Percentiles rank a stretch among this genome's conserved stretches.
phyloP scores from a whole-genome alignment of 2,797 vertebrate species.

The Pipistrellus nathusii region DNA sequence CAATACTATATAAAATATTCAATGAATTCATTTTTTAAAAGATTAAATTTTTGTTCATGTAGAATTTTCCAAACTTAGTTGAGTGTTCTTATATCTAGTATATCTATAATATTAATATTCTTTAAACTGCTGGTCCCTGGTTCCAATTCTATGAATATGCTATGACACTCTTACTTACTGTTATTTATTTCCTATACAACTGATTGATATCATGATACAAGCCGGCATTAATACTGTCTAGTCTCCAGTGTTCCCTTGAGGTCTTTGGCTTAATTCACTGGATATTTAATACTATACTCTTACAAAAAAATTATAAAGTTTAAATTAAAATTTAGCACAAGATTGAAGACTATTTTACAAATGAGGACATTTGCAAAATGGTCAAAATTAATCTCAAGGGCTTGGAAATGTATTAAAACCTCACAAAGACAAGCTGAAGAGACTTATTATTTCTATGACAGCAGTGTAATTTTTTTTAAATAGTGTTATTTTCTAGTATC shows the following conservation, averaged over 20 bases:
- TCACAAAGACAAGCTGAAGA: constrained; percentile 18
- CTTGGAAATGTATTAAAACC: constrained; percentile 36
- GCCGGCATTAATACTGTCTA: neutral
- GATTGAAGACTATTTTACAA: neutral
- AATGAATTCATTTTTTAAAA: neutral
- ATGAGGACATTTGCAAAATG: constrained; percentile 29
- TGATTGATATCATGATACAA: neutral
- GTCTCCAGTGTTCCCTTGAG: neutral
- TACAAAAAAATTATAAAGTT: neutral
- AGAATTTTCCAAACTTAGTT: neutral
- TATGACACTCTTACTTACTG: neutral
- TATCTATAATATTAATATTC: neutral
- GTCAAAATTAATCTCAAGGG: constrained; percentile 10
- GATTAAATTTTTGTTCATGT: constrained; percentile 3
- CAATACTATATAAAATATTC: neutral
- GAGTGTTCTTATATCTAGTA: neutral
- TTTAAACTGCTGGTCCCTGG: neutral
- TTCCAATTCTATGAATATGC: neutral
- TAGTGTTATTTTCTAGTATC: neutral
- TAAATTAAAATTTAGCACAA: constrained; percentile 30
- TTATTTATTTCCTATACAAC: constrained; percentile 20
- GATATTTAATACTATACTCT: constrained; percentile 15
- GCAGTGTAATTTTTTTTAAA: neutral
- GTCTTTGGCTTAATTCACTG: neutral
- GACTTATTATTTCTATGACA: constrained; percentile 3